Evolutionary conservation across 2,888 invertebrate genomes (phyloP), one percentile per base, ranked within the genome.

Genomic region (Hyppa rectilinea): DNA sequence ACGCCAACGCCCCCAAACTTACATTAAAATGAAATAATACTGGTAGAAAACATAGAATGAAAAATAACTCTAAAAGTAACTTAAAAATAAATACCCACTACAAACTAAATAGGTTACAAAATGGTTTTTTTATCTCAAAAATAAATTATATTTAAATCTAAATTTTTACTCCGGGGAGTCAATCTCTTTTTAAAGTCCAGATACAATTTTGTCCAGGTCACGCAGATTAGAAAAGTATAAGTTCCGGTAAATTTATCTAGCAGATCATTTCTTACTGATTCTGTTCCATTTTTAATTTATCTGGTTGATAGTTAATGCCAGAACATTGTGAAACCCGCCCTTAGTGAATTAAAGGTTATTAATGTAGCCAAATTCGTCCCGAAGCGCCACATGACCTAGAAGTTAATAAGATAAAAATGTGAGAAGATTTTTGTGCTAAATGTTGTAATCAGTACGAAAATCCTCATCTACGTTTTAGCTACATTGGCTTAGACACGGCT

Each of bases 401-500:
- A 43, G 9, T 17, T 71, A 36, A 40, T 61, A 20, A 36, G 14
- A 36, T 6, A 34, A 36, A 20, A 55, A 29, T 31, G 23, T 38
- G 20, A 9, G 12, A 31, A 61, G 14, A 12, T n/a, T n/a, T 56
- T 38, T 52, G n/a, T 20, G 40, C 4, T 9, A 2, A 29, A 23
- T 43, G 0, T 59, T 61, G 6, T 47, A 26, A 47, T 38, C 12
- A 2, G 20, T 38, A 62, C 26, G 26, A 58, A 43, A 52, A 38
- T 31, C n/a, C n/a, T 31, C 4, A 45, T 56, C 43, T 75, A 0
- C 23, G 26, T 45, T 58, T 45, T 58, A 67, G 31, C 34, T 23
- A 75, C n/a, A 34, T 65, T 45, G 56, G 26, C 50, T 45, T 45
- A 31, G 26, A 17, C 34, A 12, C 12, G 40, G 23, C 17, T 45